Evolutionary conservation across 2,888 invertebrate species (phyloP).

Genomic region (Steinernema carpocapsae): DNA sequence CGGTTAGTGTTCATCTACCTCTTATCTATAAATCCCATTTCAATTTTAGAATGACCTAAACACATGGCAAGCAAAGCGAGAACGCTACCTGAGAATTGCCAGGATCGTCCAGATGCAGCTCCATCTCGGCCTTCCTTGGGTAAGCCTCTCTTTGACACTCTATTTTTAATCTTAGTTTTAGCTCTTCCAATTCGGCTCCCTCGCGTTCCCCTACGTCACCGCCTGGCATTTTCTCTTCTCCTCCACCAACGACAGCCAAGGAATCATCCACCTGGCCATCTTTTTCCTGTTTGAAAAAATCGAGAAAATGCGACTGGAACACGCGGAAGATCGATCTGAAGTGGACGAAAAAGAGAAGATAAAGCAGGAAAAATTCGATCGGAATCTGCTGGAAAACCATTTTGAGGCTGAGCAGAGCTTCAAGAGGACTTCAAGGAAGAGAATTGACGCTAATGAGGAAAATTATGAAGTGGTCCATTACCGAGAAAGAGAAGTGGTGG

Average conservation of each 20-base stretch:
- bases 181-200: conserved; percentile 11
- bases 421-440: background rate
- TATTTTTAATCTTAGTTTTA: background rate
- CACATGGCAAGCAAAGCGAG: conserved; percentile 96
- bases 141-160: background rate
- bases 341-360: conserved; percentile 48
- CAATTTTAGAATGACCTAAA: conserved; percentile 70
- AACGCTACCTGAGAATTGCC: conserved; percentile 90
- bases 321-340: conserved; percentile 34
- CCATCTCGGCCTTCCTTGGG: conserved; percentile 7
- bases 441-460: background rate
- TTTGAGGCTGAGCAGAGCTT: background rate
- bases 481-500: background rate
- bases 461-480: background rate
- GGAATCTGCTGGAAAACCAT: background rate
- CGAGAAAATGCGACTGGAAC: background rate
- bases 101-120: conserved; percentile 19
- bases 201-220: conserved; percentile 19
- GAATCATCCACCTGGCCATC: conserved; percentile 20
- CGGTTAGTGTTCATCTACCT: background rate
- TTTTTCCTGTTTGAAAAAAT: conserved; percentile 3
- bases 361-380: background rate
- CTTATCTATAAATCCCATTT: background rate
- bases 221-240: conserved; percentile 3
- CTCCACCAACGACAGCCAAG: conserved; percentile 26